Percentiles rank a stretch among this genome's conserved stretches.
Evolutionary conservation across 2,113 vertebrate species (phyloP).

Genomic region (Polypterus bichir): DNA sequence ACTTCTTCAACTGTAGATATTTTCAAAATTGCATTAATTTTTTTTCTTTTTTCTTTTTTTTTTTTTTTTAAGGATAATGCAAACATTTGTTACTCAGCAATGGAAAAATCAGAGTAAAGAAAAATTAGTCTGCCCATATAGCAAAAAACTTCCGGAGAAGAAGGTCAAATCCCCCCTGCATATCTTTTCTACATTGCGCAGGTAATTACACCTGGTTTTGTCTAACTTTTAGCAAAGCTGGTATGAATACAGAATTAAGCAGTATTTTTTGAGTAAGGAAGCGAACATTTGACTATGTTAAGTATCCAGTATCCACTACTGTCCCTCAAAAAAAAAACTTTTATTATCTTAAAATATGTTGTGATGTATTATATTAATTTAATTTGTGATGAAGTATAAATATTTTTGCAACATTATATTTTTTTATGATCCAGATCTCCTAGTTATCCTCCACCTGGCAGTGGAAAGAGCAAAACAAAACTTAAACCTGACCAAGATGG

Average conservation of each 20-base stretch:
- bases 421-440: slow-evolving; percentile 57
- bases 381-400: too few relatives aligned
- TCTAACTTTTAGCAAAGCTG: too few relatives aligned
- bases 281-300: too few relatives aligned
- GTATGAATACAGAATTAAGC: too few relatives aligned
- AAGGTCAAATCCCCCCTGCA: slow-evolving; percentile 80
- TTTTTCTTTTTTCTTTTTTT: slow-evolving; percentile 2
- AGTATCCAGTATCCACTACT: too few relatives aligned
- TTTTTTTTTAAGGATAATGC: slow-evolving; percentile 65
- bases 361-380: too few relatives aligned
- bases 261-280: too few relatives aligned
- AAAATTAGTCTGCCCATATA: slow-evolving; percentile 63
- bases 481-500: slow-evolving; percentile 71
- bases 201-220: slow-evolving; percentile 40
- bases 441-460: slow-evolving; percentile 79
- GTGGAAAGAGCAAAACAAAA: slow-evolving; percentile 75
- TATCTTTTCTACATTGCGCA: slow-evolving; percentile 80
- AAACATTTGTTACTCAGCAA: slow-evolving; percentile 79
- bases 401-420: background rate
- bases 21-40: too few relatives aligned
- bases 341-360: too few relatives aligned
- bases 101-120: slow-evolving; percentile 77
- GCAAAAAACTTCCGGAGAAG: slow-evolving; percentile 70
- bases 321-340: too few relatives aligned
- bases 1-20: too few relatives aligned